A percentile compares a stretch with the other conserved stretches of the same genome.
Conservation (phyloP, 2,888 invertebrate genomes). For the Heteromurus nitidus region DNA sequence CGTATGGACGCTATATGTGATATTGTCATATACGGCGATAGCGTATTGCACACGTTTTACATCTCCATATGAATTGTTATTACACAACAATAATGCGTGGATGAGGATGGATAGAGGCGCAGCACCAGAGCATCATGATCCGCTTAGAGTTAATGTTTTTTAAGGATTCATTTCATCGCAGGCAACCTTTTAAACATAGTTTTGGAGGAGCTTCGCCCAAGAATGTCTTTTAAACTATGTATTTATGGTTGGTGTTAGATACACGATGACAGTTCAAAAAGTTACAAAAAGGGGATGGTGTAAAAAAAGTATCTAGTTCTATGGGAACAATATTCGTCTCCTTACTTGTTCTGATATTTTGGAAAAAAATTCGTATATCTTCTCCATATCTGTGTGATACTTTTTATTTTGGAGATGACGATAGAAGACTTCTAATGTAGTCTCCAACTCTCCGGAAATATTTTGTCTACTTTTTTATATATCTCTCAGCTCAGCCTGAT, state of each 20-base stretch:
- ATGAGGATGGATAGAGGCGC: neutral
- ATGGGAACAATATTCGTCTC: neutral
- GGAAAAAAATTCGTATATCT: neutral
- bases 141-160: neutral
- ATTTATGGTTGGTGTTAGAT: constrained; percentile 37
- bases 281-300: neutral
- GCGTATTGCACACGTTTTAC: neutral
- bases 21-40: constrained; percentile 14
- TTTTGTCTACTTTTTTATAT: too few relatives aligned
- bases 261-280: constrained; percentile 55
- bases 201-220: neutral
- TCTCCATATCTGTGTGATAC: constrained; percentile 13
- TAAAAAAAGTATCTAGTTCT: neutral
- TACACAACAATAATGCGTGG: neutral
- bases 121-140: neutral
- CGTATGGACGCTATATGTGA: neutral
- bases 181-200: constrained; percentile 6
- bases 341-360: constrained; percentile 2
- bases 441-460: constrained; percentile 13
- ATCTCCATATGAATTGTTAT: constrained; percentile 24
- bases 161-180: neutral
- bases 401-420: neutral
- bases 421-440: constrained; percentile 4
- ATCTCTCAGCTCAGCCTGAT: neutral
- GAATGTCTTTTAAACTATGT: constrained; percentile 38